These are phyloP conservation scores for Pteropus alecto DNA, from an alignment of 2,113 vertebrate species.

Conservation along the genomic window DNA sequence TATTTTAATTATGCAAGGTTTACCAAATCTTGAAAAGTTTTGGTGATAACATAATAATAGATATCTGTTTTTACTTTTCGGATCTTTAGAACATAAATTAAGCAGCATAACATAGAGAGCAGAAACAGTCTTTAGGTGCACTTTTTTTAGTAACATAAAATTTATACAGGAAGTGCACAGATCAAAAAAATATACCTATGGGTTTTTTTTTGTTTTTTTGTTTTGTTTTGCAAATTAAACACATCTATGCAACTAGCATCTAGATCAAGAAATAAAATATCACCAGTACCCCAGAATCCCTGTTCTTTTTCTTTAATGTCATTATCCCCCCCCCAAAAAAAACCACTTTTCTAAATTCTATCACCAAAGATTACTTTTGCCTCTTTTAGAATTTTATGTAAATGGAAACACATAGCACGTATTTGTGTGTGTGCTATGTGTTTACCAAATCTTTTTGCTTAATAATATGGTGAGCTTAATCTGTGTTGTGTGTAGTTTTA, in stretches of 20 bases:
- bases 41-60: not conserved
- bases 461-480: not conserved
- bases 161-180: not conserved
- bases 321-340: fast-evolving
- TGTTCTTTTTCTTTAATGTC: not conserved
- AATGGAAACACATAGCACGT: not conserved
- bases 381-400: not conserved
- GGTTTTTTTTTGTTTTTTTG: not conserved
- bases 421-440: not conserved
- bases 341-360: not conserved
- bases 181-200: not conserved
- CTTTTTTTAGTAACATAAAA: not conserved
- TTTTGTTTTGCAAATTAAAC: not conserved
- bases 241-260: not conserved
- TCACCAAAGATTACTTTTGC: not conserved
- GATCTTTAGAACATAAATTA: not conserved
- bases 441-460: not conserved
- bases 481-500: too few species aligned
- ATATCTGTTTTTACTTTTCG: not conserved
- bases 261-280: not conserved
- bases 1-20: not conserved
- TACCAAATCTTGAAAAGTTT: not conserved
- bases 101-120: not conserved
- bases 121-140: not conserved
- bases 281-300: not conserved